Evolutionary conservation across 37 sponge, comb jelly and placozoan genomes (phyloP).

Genomic region (Geodia barretti): DNA sequence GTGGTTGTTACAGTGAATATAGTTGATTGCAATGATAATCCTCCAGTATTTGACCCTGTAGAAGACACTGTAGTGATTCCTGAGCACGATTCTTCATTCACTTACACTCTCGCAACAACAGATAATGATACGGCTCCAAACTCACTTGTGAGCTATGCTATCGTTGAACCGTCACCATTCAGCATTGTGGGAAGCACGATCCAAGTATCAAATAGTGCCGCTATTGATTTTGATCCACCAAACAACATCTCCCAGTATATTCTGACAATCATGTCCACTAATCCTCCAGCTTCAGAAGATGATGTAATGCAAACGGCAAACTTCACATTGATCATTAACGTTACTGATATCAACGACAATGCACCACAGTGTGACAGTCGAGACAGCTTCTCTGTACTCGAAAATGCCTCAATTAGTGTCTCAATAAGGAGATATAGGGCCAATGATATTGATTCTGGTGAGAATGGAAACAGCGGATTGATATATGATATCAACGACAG

Average conservation of each 20-base stretch:
- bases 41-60: slow-evolving; percentile 51
- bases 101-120: slow-evolving; percentile 37
- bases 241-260: not conserved
- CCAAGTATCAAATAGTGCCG: not conserved
- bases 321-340: slow-evolving; percentile 39
- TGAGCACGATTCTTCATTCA: slow-evolving; percentile 33
- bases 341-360: slow-evolving; percentile 76
- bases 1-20: slow-evolving; percentile 52
- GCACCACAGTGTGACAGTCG: slow-evolving; percentile 48
- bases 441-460: slow-evolving; percentile 59
- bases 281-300: slow-evolving; percentile 51
- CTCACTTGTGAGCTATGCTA: slow-evolving; percentile 36
- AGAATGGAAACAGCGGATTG: slow-evolving; percentile 25
- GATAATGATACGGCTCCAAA: slow-evolving; percentile 62
- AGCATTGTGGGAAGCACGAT: slow-evolving; percentile 39
- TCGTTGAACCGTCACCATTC: slow-evolving; percentile 44
- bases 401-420: slow-evolving; percentile 24
- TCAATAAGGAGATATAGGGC: slow-evolving; percentile 9
- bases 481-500: not conserved
- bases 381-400: slow-evolving; percentile 12
- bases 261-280: slow-evolving; percentile 39
- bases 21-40: slow-evolving; percentile 62
- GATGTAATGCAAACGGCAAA: slow-evolving; percentile 46
- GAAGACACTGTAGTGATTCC: slow-evolving; percentile 23
- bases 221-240: slow-evolving; percentile 47